A percentile compares a stretch with the other conserved stretches of the same genome.
These are phyloP conservation scores for Aradophagus sp. DNA, from an alignment of 1,140 invertebrate genomes.

Conservation along the genomic window DNA sequence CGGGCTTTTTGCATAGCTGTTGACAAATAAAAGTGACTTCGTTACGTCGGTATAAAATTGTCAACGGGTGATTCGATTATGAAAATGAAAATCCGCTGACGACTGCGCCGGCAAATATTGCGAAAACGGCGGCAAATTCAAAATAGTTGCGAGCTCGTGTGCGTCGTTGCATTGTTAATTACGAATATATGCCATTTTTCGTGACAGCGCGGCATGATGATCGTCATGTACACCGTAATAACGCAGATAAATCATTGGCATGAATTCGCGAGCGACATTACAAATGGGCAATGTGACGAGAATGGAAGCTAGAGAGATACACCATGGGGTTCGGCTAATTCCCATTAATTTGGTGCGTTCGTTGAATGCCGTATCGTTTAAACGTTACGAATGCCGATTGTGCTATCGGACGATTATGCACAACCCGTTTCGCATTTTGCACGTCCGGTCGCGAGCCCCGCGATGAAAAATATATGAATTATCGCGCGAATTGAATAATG, in stretches of 20 bases:
- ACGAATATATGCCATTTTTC: slow-evolving; percentile 41
- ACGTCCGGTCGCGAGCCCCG: slow-evolving; percentile 8
- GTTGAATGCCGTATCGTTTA: slow-evolving; percentile 62
- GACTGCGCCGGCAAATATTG: slow-evolving; percentile 14
- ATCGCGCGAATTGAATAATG: slow-evolving; percentile 39
- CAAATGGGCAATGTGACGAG: slow-evolving; percentile 48
- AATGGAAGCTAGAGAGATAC: slow-evolving; percentile 37
- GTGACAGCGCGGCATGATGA: slow-evolving; percentile 20
- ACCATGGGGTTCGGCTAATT: slow-evolving; percentile 57
- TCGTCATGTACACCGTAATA: slow-evolving; percentile 48
- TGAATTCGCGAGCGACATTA: slow-evolving; percentile 55
- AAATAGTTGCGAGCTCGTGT: slow-evolving; percentile 2
- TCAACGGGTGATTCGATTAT: slow-evolving; percentile 18
- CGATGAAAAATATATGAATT: slow-evolving; percentile 50
- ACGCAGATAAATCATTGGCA: slow-evolving; percentile 46
- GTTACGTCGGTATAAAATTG: too few species aligned
- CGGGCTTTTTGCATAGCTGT: too few species aligned
- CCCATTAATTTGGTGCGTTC: slow-evolving; percentile 63
- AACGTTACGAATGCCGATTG: slow-evolving; percentile 62
- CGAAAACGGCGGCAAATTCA: slow-evolving; percentile 22
- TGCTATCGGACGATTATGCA: slow-evolving; percentile 58
- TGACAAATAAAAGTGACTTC: too few species aligned
- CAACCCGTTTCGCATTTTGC: slow-evolving; percentile 46
- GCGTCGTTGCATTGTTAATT: slow-evolving; percentile 43
- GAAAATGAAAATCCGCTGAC: slow-evolving; percentile 17